Evolutionary conservation across 2,888 invertebrate species (phyloP), one percentile per base, ranked within the genome.

Genomic region (Embidobia sp.): DNA sequence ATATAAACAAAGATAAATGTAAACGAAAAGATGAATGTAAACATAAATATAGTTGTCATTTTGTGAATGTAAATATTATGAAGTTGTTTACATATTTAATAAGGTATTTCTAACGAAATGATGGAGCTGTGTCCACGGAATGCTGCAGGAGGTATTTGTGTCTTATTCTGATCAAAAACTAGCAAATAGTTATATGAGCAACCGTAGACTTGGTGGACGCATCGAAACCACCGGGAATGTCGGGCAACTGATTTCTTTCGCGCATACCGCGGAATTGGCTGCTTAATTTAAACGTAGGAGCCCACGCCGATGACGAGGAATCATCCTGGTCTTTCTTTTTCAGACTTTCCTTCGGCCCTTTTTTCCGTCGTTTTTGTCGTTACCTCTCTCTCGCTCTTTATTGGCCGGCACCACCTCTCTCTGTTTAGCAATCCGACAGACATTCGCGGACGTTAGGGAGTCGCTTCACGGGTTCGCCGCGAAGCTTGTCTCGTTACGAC

Each of bases 241-340:
- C 82, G 80, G 80, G 75, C 81, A 74, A 80, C 67, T 75, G 81
- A 84, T 83, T 88, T 88, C 86, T 88, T 87, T 82, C 82, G 80
- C 78, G 86, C 83, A 88, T 88, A 85, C 87, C 86, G 76, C 78
- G 83, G 84, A 84, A 88, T 87, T 88, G 85, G 83, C 85, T 84
- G 86, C 84, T 86, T 88, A 88, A 88, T 88, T 88, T 87, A 88
- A 88, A 88, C 88, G 88, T 87, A 79, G 82, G 82, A 81, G 81
- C 80, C 81, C 76, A 74, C 79, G 80, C 67, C 73, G n/a, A n/a
- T n/a, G n/a, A n/a, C n/a, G n/a, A n/a, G n/a, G n/a, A n/a, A n/a
- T n/a, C n/a, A n/a, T n/a, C n/a, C n/a, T n/a, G 59, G 44, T 64
- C 40, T 29, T 57, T 51, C 51, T 59, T 73, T 61, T 59, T 35